Evolutionary conservation across 1,140 invertebrate species (phyloP).

Genomic region (Schlechtendalia chinensis): DNA sequence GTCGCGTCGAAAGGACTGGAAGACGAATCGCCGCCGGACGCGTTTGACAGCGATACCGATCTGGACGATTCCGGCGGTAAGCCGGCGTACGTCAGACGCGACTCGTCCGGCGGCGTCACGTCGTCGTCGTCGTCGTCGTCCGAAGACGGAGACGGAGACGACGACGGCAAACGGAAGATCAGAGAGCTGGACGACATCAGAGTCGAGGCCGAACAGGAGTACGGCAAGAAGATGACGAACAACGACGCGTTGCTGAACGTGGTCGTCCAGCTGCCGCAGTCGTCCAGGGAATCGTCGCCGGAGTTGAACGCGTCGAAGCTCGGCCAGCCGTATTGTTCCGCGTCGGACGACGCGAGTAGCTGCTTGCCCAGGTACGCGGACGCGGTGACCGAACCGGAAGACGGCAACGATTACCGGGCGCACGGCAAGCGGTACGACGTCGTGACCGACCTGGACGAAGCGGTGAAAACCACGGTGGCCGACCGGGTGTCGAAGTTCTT

Average conservation of each 20-base stretch:
- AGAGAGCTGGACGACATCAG: constrained; percentile 52
- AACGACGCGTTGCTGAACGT: constrained; percentile 55
- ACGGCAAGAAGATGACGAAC: constrained; percentile 51
- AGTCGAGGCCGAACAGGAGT: constrained; percentile 51
- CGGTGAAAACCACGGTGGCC: constrained; percentile 58
- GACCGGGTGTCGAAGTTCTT: constrained; percentile 62
- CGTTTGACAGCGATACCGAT: constrained; percentile 53
- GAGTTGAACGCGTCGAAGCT: constrained; percentile 28
- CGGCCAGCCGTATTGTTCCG: constrained; percentile 6
- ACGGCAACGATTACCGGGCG: constrained; percentile 58
- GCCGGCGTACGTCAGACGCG: constrained; percentile 45
- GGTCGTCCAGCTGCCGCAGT: constrained; percentile 67
- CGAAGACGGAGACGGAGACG: constrained; percentile 1
- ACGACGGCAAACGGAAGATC: constrained; percentile 46
- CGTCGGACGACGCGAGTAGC: constrained; percentile 50
- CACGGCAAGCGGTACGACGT: constrained; percentile 57
- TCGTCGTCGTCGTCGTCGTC: constrained; percentile 21
- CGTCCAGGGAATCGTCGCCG: constrained; percentile 69
- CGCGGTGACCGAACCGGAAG: constrained; percentile 69
- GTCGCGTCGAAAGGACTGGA: constrained; percentile 52
- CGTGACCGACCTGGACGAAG: constrained; percentile 54
- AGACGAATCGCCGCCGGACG: constrained; percentile 54
- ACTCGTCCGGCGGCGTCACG: constrained; percentile 31
- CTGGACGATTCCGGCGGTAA: constrained; percentile 50
- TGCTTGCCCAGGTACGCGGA: constrained; percentile 64